Evolutionary conservation across 2,888 invertebrate genomes (phyloP), one percentile per base, ranked within the genome.

Genomic region (Cheilosia pagana): DNA sequence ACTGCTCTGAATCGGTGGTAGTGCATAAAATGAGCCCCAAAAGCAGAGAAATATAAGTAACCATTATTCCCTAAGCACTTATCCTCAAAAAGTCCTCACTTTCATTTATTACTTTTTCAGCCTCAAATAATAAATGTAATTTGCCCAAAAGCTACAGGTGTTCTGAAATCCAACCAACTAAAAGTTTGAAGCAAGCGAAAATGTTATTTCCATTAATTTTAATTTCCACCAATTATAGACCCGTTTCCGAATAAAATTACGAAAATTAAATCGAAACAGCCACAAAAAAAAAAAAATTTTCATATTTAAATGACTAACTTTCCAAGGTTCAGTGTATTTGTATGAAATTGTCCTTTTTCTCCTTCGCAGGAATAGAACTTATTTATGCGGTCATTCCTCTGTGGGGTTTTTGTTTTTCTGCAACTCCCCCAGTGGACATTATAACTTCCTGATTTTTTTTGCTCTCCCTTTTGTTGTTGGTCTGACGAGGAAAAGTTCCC

Each of bases 371-470:
- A 45, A 45, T 45, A 16, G 16, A 45, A 16, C 8, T 45, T 16
- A 45, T 45, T 45, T 45, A 45, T 16, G 43, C 43, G 43, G 43
- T 45, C 43, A 45, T 45, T 45, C 43, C 43, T 45, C 43, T 16
- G 35, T 3, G 3, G 0, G 10, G 3, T 35, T 35, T 35, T 10
- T 43, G 16, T 43, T 45, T 45, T 6, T 43, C 5, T 43, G n/a
- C 6, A 45, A 41, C 14, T 41, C 43, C 43, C 43, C 5, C 4
- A 43, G 43, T 7, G 8, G n/a, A 43, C 43, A 43, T 43, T 43
- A 45, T 45, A 45, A 16, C n/a, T 45, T 45, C 16, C 16, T 19
- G 43, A 16, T 43, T 2, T 43, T 43, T 43, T 43, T 14, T 14
- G 14, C 14, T 16, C n/a, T n/a, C n/a, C 16, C 2, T 45, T 45